Percentiles rank a stretch among this genome's conserved stretches.
These are phyloP conservation scores for Lophura nycthemera DNA, from an alignment of 2,113 vertebrate species.

Conservation along the genomic window DNA sequence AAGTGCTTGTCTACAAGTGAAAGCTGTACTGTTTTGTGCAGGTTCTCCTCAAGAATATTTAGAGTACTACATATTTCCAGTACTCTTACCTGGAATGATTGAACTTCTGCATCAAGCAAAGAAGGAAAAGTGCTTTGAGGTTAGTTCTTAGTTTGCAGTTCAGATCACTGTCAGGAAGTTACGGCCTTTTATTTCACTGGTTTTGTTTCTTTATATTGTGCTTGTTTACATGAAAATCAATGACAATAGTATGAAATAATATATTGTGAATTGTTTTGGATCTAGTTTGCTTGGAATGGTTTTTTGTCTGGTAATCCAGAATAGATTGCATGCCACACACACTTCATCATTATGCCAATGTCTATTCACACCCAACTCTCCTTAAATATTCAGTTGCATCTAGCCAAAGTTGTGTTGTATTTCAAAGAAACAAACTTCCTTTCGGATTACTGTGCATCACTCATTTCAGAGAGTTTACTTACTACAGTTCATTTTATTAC, in stretches of 20 bases:
- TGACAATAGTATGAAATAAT: not conserved
- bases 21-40: slow-evolving; percentile 61
- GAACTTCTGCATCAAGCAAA: slow-evolving; percentile 83
- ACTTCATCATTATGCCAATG: not conserved
- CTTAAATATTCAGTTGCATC: not conserved
- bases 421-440: not conserved
- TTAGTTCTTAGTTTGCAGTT: slow-evolving; percentile 65
- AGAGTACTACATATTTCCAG: slow-evolving; percentile 85
- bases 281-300: not conserved
- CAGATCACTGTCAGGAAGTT: not conserved
- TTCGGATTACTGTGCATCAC: not conserved
- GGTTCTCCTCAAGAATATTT: slow-evolving; percentile 81
- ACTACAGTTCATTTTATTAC: not conserved
- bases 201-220: not conserved
- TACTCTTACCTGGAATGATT: slow-evolving; percentile 86
- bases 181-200: not conserved
- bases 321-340: not conserved
- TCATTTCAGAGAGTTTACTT: not conserved
- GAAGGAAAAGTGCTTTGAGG: slow-evolving; percentile 86
- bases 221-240: slow-evolving; percentile 2
- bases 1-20: not conserved
- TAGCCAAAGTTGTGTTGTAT: not conserved
- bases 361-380: not conserved
- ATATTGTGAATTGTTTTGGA: not conserved
- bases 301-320: not conserved